Evolutionary conservation across 2,888 invertebrate genomes (phyloP).

Genomic region (Gryllus longicercus): DNA sequence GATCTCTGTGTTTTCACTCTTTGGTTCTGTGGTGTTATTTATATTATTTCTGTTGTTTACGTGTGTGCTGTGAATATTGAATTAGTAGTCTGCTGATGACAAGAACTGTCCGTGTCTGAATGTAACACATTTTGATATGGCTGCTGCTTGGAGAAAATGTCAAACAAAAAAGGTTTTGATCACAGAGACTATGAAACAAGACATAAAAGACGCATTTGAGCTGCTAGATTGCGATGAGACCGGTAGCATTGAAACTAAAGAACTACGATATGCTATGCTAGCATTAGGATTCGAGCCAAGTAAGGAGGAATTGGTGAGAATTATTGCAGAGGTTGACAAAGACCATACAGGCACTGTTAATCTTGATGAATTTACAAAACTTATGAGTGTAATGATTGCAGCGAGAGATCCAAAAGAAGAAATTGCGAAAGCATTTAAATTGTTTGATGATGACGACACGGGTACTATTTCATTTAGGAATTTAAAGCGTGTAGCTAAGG

Average conservation of each 20-base stretch:
- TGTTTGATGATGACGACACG: slow-evolving; percentile 96
- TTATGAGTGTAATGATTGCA: slow-evolving; percentile 91
- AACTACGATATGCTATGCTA: slow-evolving; percentile 85
- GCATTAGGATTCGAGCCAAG: slow-evolving; percentile 97
- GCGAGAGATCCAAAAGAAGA: slow-evolving; percentile 95
- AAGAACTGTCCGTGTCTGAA: too few relatives aligned
- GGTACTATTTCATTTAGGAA: slow-evolving; percentile 93
- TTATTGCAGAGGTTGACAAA: slow-evolving; percentile 79
- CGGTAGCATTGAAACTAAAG: slow-evolving; percentile 86
- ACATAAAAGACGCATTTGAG: slow-evolving; percentile 93
- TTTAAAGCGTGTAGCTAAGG: slow-evolving; percentile 86
- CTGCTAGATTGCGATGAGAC: slow-evolving; percentile 88
- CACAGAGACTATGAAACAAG: slow-evolving; percentile 55
- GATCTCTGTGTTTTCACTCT: too few relatives aligned
- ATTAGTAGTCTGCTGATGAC: too few relatives aligned
- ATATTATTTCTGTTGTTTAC: too few relatives aligned
- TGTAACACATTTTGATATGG: too few relatives aligned
- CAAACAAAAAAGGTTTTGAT: neutral
- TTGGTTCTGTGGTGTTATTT: too few relatives aligned
- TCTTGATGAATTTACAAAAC: slow-evolving; percentile 79
- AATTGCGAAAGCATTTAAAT: slow-evolving; percentile 90
- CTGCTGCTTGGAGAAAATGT: neutral
- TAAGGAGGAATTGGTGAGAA: slow-evolving; percentile 94
- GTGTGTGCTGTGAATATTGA: too few relatives aligned
- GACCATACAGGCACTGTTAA: slow-evolving; percentile 56